Conservation (phyloP, 2,113 vertebrate species). For the Girardinichthys multiradiatus region DNA sequence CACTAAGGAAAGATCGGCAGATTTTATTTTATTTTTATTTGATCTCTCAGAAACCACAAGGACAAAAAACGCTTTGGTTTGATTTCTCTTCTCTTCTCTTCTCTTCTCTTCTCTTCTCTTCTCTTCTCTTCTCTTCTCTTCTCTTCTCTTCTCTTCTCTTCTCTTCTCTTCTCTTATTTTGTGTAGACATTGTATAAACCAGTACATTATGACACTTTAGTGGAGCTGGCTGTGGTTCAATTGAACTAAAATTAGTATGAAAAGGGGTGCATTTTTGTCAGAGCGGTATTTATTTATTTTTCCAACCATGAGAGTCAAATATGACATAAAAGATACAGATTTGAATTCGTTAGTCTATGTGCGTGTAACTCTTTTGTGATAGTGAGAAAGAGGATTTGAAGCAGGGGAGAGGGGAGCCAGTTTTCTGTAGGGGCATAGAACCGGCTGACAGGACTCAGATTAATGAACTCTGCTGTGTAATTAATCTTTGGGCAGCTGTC, state of each 20-base stretch:
- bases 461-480: conserved; percentile 61
- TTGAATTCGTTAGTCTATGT: background rate
- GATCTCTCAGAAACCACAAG: no score
- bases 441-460: conserved; percentile 53
- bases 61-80: no score
- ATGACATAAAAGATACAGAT: no score
- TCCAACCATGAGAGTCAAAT: no score
- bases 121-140: background rate
- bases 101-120: background rate
- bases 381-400: conserved; percentile 15
- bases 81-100: no score
- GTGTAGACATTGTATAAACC: background rate
- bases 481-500: conserved; percentile 68
- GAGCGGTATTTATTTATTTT: no score
- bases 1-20: no score
- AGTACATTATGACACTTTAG: background rate
- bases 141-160: background rate
- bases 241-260: no score
- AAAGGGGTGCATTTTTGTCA: no score
- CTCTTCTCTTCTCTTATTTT: background rate
- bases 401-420: background rate
- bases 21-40: no score
- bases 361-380: background rate
- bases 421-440: conserved; percentile 30
- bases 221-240: no score